These are phyloP conservation scores for Dermochelys coriacea DNA, from an alignment of 2,797 vertebrate species.

Conservation along the genomic window DNA sequence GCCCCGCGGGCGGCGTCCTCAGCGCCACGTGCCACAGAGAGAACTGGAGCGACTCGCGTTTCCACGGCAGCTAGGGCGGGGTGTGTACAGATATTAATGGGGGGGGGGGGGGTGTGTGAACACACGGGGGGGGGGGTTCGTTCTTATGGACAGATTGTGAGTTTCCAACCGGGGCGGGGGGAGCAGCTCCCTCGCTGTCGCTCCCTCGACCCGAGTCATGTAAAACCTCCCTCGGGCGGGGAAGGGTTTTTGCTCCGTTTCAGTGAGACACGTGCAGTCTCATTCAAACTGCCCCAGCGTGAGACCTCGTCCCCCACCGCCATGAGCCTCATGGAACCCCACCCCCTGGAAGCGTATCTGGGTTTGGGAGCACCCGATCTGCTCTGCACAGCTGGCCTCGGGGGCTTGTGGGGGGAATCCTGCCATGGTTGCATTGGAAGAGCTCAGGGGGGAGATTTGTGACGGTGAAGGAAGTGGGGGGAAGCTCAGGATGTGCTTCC, in stretches of 20 bases:
- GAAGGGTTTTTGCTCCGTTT: no score
- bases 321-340: no score
- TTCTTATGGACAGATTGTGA: neutral
- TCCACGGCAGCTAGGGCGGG: neutral
- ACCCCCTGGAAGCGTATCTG: no score
- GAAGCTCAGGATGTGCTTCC: neutral
- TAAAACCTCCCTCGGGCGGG: no score
- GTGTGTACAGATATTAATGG: no score
- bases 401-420: no score
- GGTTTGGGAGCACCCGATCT: neutral
- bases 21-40: neutral
- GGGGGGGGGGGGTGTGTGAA: no score
- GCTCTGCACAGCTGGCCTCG: no score
- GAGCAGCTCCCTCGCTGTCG: neutral
- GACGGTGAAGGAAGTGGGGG: no score
- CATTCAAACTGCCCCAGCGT: neutral
- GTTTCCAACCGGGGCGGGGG: neutral
- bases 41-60: neutral
- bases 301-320: neutral
- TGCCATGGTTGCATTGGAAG: neutral
- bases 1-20: neutral
- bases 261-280: neutral
- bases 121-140: neutral
- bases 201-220: neutral
- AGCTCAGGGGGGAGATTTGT: neutral